phyloP scores from a whole-genome alignment of 2,797 vertebrate species.

The Sebastes miniatus region DNA sequence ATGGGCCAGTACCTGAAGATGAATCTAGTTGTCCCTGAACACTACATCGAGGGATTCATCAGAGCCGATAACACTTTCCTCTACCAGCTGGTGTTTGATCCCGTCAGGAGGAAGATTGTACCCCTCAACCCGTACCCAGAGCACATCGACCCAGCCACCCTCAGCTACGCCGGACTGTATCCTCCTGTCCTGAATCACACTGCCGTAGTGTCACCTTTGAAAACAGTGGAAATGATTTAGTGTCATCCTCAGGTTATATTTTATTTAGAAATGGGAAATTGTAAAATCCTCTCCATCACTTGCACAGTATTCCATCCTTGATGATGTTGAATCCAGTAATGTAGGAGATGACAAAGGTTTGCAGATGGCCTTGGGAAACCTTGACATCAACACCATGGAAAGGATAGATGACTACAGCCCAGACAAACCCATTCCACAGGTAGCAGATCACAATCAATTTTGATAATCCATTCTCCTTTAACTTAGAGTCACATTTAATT shows the following conservation, averaged over 20 bases:
- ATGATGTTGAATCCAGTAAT: constrained; percentile 78
- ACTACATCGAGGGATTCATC: constrained; percentile 91
- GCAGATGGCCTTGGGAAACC: constrained; percentile 94
- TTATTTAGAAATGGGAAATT: background rate
- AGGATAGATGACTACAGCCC: constrained; percentile 90
- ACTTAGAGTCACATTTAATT: background rate
- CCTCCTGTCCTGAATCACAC: constrained; percentile 70
- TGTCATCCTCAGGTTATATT: background rate
- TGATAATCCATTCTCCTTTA: background rate
- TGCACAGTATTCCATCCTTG: constrained; percentile 45
- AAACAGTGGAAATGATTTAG: background rate
- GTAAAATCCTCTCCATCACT: background rate
- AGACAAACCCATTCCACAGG: constrained; percentile 74
- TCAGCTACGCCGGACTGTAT: constrained; percentile 95
- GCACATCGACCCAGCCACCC: constrained; percentile 81
- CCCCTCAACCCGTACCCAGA: constrained; percentile 91
- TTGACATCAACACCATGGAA: constrained; percentile 89
- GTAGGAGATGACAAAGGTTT: constrained; percentile 87
- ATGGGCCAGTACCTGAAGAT: constrained; percentile 97
- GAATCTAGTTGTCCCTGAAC: constrained; percentile 87
- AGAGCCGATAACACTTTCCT: constrained; percentile 97
- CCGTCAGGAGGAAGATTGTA: constrained; percentile 87
- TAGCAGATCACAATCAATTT: background rate
- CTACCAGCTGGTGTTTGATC: constrained; percentile 96
- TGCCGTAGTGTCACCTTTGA: background rate